Evolutionary conservation across 1,140 invertebrate genomes (phyloP).

Genomic region (Pseudachorutes palmiensis): DNA sequence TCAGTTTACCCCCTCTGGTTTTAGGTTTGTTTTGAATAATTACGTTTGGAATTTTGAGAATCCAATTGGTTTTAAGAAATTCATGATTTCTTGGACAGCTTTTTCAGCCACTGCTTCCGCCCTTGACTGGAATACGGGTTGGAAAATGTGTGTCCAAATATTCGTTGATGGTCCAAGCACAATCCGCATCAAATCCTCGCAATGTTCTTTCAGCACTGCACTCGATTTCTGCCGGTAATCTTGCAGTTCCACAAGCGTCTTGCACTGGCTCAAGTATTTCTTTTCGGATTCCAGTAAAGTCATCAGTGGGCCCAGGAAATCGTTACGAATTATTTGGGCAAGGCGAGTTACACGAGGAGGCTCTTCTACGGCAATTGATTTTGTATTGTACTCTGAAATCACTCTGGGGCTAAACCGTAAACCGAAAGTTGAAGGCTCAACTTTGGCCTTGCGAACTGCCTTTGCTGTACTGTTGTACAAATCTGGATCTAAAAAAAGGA

Average conservation of each 20-base stretch:
- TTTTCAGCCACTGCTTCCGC: conserved; percentile 19
- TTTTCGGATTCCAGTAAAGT: conserved; percentile 5
- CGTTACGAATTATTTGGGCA: conserved; percentile 20
- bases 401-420: conserved; percentile 19
- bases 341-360: conserved; percentile 23
- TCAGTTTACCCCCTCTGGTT: not conserved
- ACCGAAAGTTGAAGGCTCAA: conserved; percentile 15
- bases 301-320: conserved; percentile 28
- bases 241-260: conserved; percentile 25
- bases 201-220: conserved; percentile 17
- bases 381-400: conserved; percentile 19
- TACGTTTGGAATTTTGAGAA: not conserved
- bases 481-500: conserved; percentile 32
- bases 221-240: conserved; percentile 10
- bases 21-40: not conserved
- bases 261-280: conserved; percentile 12
- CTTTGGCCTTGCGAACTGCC: conserved; percentile 22
- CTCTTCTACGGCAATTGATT: conserved; percentile 25
- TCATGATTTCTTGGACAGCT: conserved; percentile 16
- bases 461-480: conserved; percentile 29
- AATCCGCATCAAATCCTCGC: conserved; percentile 32
- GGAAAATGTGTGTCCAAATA: conserved; percentile 33
- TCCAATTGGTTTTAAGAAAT: conserved; percentile 1
- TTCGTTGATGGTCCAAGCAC: conserved; percentile 31
- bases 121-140: conserved; percentile 28